phyloP scores from a whole-genome alignment of 2,888 invertebrate genomes.

The Gasteruption jaculator region DNA sequence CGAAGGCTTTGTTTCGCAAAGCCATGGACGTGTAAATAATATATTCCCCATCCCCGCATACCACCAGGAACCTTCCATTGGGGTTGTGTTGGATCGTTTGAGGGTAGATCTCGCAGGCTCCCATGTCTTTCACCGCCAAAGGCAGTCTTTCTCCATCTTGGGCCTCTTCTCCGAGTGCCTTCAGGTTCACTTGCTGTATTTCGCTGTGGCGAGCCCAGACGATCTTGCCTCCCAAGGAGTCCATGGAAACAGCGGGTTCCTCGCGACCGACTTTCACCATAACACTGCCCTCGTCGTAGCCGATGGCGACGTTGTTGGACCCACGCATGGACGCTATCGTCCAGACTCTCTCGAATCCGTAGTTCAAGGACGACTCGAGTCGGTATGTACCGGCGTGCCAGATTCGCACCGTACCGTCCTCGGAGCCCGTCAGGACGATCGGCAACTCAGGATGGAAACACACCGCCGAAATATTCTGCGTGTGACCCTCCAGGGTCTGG shows the following conservation, averaged over 20 bases:
- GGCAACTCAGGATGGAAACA: conserved; percentile 98
- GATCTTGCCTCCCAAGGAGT: conserved; percentile 95
- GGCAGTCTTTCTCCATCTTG: conserved; percentile 60
- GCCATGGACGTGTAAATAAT: conserved; percentile 99
- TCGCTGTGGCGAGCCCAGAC: conserved; percentile 99
- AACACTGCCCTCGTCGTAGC: conserved; percentile 96
- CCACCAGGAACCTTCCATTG: conserved; percentile 90
- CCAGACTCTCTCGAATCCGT: conserved; percentile 98
- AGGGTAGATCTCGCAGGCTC: conserved; percentile 98
- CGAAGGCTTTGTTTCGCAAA: conserved; percentile 96
- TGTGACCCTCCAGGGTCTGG: conserved; percentile 95
- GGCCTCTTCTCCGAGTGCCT: conserved; percentile 73
- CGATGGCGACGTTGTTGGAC: conserved; percentile 93
- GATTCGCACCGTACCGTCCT: conserved; percentile 94
- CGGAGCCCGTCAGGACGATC: conserved; percentile 93
- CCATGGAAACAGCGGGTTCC: conserved; percentile 99
- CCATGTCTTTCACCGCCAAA: conserved; percentile 96
- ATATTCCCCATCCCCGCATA: conserved; percentile 99
- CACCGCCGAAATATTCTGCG: conserved; percentile 92
- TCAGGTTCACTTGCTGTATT: conserved; percentile 93
- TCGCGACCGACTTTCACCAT: conserved; percentile 96
- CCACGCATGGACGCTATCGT: conserved; percentile 89
- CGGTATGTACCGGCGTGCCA: conserved; percentile 99
- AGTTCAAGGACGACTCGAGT: conserved; percentile 93
- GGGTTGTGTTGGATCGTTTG: conserved; percentile 98